Base-by-base conservation (phyloP, 2,888 invertebrate species). In the Phytoseiulus persimilis region DNA sequence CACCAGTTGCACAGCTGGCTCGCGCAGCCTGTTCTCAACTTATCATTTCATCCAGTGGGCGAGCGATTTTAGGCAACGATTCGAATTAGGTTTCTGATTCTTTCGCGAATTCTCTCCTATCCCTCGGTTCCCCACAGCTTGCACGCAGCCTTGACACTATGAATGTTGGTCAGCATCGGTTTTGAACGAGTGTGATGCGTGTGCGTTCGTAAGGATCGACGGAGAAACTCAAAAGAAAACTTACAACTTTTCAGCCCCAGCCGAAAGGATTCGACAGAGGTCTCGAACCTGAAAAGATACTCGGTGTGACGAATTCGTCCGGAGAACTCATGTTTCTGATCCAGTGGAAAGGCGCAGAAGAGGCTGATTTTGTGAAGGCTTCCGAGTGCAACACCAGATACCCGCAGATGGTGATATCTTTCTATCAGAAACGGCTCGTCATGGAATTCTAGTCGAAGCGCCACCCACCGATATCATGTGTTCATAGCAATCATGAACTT, bases 321-420 rank as follows among this genome's bases (percentile, higher is more conserved):
- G 87, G 87, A n/a, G 87, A 87, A n/a, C 11, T 87, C 28, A 87
- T 87, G 87, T 87, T 87, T 18, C 87, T 87, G 39, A 32, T 87
- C 18, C 87, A 87, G 23, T 87, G 87, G 87, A 87, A 87, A 14
- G 87, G 87, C 87, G 87, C 87, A 2, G 87, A 87, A 31, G 87
- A 87, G 45, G 87, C 87, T n/a, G 87, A 87, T 33, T 87, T 87
- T 31, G 87, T 87, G 6, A 33, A 45, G n/a, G 87, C 87, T 3
- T 33, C 87, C 6, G 87, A 87, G 87, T 87, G 87, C 87, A 87
- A 87, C 32, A 28, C 31, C 87, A 33, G 87, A n/a, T 87, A 87
- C 87, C 87, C 87, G n/a, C 87, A 87, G 33, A 87, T 87, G 87
- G 87, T 87, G 2, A 87, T 87, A n/a, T 33, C 39, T 39, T 87